Conservation (phyloP, 2,113 vertebrate species). For the Daubentonia madagascariensis region DNA sequence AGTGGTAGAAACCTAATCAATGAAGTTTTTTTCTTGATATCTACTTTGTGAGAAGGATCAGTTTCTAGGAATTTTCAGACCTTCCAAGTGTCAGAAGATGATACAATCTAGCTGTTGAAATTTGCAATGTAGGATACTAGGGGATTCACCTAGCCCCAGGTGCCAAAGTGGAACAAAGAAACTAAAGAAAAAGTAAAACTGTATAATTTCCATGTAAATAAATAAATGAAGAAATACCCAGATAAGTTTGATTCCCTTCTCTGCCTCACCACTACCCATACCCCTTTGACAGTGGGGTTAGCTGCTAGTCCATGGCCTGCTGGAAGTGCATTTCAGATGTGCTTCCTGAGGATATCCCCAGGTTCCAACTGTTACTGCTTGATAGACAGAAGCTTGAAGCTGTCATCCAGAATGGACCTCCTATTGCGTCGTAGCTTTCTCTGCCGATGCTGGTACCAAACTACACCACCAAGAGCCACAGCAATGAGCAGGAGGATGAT, state of each 20-base stretch:
- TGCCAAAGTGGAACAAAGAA: not conserved
- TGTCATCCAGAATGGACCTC: constrained; percentile 85
- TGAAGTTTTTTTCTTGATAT: not conserved
- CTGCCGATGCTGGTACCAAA: constrained; percentile 78
- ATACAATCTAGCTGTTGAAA: constrained; percentile 21
- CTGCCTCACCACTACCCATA: not conserved
- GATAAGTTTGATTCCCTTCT: constrained; percentile 23
- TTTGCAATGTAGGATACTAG: not conserved
- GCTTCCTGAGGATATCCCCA: not conserved
- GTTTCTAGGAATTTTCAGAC: not conserved
- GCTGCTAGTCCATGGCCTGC: not conserved
- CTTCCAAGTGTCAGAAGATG: not conserved
- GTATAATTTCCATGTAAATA: constrained; percentile 60
- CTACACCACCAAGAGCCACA: constrained; percentile 71
- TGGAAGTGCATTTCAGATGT: not conserved
- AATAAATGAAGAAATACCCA: constrained; percentile 49
- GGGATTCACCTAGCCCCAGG: not conserved
- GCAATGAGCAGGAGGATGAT: constrained; percentile 71
- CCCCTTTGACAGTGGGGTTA: not conserved
- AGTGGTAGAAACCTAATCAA: not conserved
- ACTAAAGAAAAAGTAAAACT: not conserved
- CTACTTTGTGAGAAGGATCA: not conserved
- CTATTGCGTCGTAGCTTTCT: constrained; percentile 81
- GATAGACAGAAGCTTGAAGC: constrained; percentile 83
- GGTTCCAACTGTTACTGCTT: constrained; percentile 50